A percentile compares a stretch with the other conserved stretches of the same genome.
Conservation (phyloP, 2,113 vertebrate genomes). For the Sporophila hypoxantha region DNA sequence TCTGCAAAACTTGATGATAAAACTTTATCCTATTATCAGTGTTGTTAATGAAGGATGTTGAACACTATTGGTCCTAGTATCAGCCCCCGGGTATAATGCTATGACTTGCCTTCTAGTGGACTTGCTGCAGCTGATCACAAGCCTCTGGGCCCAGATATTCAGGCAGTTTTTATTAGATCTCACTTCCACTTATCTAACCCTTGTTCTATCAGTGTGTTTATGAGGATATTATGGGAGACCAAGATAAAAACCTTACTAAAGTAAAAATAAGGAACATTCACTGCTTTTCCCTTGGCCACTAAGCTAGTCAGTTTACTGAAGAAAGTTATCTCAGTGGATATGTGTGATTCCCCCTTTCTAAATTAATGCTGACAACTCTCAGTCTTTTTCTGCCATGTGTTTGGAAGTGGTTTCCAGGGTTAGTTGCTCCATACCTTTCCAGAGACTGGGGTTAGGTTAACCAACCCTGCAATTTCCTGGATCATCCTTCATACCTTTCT, state of each 20-base stretch:
- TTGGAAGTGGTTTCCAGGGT: not conserved
- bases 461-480: not conserved
- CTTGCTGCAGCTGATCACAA: not conserved
- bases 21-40: not conserved
- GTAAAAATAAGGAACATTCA: not conserved
- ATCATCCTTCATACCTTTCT: not conserved
- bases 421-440: not conserved
- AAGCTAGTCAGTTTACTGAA: not conserved
- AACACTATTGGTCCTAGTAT: not conserved
- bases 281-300: not conserved
- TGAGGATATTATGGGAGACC: not conserved
- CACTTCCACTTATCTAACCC: not conserved
- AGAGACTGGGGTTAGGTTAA: not conserved
- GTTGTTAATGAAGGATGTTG: not conserved
- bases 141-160: not conserved
- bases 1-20: not conserved
- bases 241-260: not conserved
- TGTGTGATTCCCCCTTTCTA: not conserved
- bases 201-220: not conserved
- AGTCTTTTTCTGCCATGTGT: not conserved
- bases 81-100: not conserved
- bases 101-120: not conserved
- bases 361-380: not conserved
- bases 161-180: not conserved
- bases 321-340: not conserved